Evolutionary conservation across 2,888 invertebrate species (phyloP).

Genomic region (Aspidiotus destructor): DNA sequence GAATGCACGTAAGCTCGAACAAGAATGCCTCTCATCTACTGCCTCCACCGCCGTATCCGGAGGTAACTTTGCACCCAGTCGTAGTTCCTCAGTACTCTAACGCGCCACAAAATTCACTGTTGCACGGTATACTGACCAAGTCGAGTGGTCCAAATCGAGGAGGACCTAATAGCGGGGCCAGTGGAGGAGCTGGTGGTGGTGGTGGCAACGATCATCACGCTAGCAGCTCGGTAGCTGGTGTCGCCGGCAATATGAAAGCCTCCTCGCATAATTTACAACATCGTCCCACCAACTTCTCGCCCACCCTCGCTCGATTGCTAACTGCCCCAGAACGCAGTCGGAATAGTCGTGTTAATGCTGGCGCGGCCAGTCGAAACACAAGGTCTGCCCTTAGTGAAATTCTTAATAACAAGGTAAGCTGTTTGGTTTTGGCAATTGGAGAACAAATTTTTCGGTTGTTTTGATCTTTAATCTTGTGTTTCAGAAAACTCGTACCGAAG

Average conservation of each 20-base stretch:
- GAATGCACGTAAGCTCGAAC: constrained; percentile 38
- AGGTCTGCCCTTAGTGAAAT: constrained; percentile 30
- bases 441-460: background rate
- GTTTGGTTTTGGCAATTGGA: background rate
- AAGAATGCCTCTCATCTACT: constrained; percentile 30
- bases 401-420: constrained; percentile 27
- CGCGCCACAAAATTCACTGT: constrained; percentile 52
- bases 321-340: constrained; percentile 51
- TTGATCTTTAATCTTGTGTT: constrained; percentile 35
- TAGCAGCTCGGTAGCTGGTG: constrained; percentile 12
- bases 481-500: constrained; percentile 50
- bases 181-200: background rate
- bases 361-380: constrained; percentile 13
- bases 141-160: constrained; percentile 1
- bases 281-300: constrained; percentile 59
- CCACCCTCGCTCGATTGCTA: constrained; percentile 67
- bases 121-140: constrained; percentile 66
- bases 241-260: background rate
- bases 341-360: background rate
- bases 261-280: constrained; percentile 29
- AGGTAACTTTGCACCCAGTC: constrained; percentile 68
- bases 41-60: constrained; percentile 63
- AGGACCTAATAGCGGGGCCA: background rate
- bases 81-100: constrained; percentile 43
- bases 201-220: constrained; percentile 17